Evolutionary conservation across 2,113 vertebrate genomes (phyloP).

Genomic region (Anhinga anhinga): DNA sequence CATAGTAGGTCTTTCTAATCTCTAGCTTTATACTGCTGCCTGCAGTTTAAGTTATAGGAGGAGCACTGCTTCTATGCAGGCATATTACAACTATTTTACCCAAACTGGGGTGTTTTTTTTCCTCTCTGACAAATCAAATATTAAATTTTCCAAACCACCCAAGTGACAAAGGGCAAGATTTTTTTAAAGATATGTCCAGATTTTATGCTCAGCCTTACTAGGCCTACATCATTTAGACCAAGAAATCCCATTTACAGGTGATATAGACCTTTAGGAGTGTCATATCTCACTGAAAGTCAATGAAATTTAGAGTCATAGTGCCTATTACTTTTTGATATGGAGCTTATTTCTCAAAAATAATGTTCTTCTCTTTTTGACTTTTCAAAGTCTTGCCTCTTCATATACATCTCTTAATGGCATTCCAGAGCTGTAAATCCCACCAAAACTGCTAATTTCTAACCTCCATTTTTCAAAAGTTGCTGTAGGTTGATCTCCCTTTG

Average conservation of each 20-base stretch:
- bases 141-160: slow-evolving; percentile 20
- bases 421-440: background rate
- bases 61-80: background rate
- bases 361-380: background rate
- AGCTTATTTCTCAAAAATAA: slow-evolving; percentile 11
- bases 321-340: background rate
- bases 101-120: background rate
- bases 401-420: background rate
- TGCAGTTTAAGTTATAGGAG: slow-evolving; percentile 15
- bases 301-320: background rate
- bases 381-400: background rate
- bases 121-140: background rate
- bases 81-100: slow-evolving; percentile 15
- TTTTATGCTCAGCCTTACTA: background rate
- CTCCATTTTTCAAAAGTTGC: slow-evolving; percentile 12
- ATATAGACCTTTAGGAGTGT: background rate
- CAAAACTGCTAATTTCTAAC: slow-evolving; percentile 1
- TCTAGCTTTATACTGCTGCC: slow-evolving; percentile 1
- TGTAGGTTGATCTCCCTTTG: background rate
- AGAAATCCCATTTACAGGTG: slow-evolving; percentile 5
- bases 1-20: slow-evolving; percentile 31
- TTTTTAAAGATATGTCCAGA: background rate
- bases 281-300: background rate
- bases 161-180: background rate
- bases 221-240: background rate